Percentiles rank a stretch among this genome's conserved stretches.
phyloP scores from a whole-genome alignment of 1,140 invertebrate species.

The Idris sp. region DNA sequence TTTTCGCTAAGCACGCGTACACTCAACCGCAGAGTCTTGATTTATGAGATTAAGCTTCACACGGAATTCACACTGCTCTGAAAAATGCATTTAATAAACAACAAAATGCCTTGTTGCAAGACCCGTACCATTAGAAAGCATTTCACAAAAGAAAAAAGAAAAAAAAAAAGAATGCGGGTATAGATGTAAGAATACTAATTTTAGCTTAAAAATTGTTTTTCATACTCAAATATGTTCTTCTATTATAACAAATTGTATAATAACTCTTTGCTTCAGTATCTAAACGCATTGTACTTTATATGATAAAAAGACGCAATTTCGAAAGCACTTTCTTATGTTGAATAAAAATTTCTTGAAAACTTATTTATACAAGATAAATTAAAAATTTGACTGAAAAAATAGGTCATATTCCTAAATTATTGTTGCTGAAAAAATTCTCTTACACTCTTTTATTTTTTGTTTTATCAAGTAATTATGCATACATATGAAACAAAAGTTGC shows the following conservation, averaged over 20 bases:
- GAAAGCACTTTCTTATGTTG: no score
- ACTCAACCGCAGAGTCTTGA: constrained; percentile 38
- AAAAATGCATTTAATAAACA: constrained; percentile 61
- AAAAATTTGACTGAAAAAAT: no score
- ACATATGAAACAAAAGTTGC: constrained; percentile 1
- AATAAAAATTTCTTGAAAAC: no score
- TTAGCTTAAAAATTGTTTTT: constrained; percentile 22
- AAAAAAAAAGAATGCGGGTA: neutral
- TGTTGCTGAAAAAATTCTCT: no score
- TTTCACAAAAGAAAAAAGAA: constrained; percentile 20
- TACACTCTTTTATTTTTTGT: no score
- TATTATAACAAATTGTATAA: constrained; percentile 25
- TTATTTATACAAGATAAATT: no score
- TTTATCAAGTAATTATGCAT: constrained; percentile 17
- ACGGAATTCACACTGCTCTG: constrained; percentile 29
- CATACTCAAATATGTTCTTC: constrained; percentile 12
- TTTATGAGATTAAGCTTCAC: constrained; percentile 51
- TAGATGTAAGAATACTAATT: constrained; percentile 41
- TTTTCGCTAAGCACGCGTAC: constrained; percentile 50
- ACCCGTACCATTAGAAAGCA: constrained; percentile 42
- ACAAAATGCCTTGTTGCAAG: constrained; percentile 35
- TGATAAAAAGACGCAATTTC: no score
- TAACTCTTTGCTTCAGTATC: neutral
- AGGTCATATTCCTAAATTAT: no score
- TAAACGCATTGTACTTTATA: no score